Percentiles rank a stretch among this genome's conserved stretches.
These are phyloP conservation scores for Promerops cafer DNA, from an alignment of 2,113 vertebrate genomes.

Conservation along the genomic window DNA sequence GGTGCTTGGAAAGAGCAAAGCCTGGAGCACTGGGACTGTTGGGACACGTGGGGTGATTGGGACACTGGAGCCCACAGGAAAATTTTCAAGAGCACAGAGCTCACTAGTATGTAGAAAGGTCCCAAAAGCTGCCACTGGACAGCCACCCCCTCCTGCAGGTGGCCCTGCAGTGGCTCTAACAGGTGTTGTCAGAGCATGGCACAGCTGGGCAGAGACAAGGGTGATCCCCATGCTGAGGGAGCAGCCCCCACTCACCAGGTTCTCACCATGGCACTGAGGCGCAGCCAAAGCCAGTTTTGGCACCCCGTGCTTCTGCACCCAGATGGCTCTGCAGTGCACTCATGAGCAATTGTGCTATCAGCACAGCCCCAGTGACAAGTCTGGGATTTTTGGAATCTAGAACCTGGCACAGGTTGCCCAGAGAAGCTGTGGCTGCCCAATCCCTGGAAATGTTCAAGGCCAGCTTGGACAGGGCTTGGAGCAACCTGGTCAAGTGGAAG, in stretches of 20 bases:
- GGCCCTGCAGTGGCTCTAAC: neutral
- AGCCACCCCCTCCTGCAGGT: neutral
- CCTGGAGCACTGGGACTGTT: neutral
- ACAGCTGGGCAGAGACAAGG: neutral
- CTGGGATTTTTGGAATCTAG: neutral
- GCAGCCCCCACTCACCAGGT: neutral
- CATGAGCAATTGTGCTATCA: neutral
- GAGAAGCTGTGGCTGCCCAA: neutral
- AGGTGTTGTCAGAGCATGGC: neutral
- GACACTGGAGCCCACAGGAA: neutral
- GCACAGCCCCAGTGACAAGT: fast-evolving
- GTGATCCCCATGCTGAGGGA: neutral
- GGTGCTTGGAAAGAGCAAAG: neutral
- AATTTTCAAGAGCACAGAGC: neutral
- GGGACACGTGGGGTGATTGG: neutral
- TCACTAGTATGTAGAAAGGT: fast-evolving
- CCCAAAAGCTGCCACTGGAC: neutral
- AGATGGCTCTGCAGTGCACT: neutral
- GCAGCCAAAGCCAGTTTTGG: neutral
- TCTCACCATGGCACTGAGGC: neutral
- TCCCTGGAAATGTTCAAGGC: neutral
- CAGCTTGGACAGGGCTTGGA: neutral
- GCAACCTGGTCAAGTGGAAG: neutral
- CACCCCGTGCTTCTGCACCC: neutral
- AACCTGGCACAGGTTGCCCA: neutral